Evolutionary conservation across 2,113 vertebrate genomes (phyloP), one percentile per base, ranked within the genome.

Genomic region (Rhea pennata): DNA sequence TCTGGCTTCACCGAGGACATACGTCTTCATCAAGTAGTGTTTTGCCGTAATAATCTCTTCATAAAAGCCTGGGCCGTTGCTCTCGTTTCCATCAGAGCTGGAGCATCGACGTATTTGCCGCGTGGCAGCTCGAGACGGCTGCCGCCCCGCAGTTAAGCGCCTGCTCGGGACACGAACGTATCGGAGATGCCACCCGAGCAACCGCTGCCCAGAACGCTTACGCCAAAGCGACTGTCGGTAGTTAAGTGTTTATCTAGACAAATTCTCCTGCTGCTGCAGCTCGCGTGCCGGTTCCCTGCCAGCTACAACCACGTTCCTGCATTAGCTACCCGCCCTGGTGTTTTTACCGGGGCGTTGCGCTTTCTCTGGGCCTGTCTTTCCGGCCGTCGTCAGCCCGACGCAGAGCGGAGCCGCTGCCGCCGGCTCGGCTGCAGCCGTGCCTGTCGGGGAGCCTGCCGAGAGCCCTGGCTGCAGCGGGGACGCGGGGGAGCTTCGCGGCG

Each of bases 231-330:
- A 46, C 19, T 92, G 90, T 64, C 11, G 36, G n/a, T 51, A 92
- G 22, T 0, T 78, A 27, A 84, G 36, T 84, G 72, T 91, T 89
- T 86, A 80, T 90, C 27, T 80, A 66, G 72, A 48, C 16, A 44
- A 62, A n/a, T 36, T 36, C 92, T 93, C 92, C 90, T 93, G 94
- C 90, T 93, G 71, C 92, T 75, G 91, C 91, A 83, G 27, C 74
- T 81, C 80, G 89, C 29, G 42, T 79, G 70, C 44, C 92, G 56
- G n/a, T 90, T 93, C 87, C 75, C 42, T 85, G 24, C 65, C 84
- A 93, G 58, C 10, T 78, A 40, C 72, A 87, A 39, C 61, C 88
- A 94, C 67, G 85, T 36, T 75, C 66, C 56, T 82, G 87, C 71
- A 62, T 62, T 56, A 77, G 92, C 77, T 90, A 26, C 27, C 79